Evolutionary conservation across 2,888 invertebrate genomes (phyloP), one percentile per base, ranked within the genome.

Genomic region (Cosmia pyralina): DNA sequence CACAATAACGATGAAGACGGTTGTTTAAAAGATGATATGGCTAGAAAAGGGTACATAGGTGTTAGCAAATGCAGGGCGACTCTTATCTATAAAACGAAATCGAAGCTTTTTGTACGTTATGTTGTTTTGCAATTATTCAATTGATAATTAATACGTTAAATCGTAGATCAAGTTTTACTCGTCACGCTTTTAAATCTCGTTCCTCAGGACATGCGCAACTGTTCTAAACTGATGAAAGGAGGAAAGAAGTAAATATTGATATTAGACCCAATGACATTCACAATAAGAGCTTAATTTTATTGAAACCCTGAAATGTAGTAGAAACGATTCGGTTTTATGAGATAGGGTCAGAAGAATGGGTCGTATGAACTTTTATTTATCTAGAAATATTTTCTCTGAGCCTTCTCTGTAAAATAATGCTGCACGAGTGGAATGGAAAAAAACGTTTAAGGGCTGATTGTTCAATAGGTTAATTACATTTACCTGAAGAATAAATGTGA

Each of bases 271-370:
- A 86, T 84, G 79, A 71, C 72, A 72, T 85, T 86, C 70, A 83
- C 72, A 87, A 90, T 89, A 90, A 69, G 72, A 73, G 79, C 78
- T 88, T 78, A 85, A 86, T 87, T 89, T 84, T 81, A 85, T 83
- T 86, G 81, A 59, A 67, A 67, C 63, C 77, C 76, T 69, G 72
- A 77, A 84, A 84, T 76, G 69, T 48, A 76, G 73, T 68, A 75
- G 76, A 76, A 85, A 78, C 76, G 63, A 77, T 86, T 79, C 69
- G 80, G 72, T 87, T 87, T 84, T 85, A 87, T 86, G 85, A 87
- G 88, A 87, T 84, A 79, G 80, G 71, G 78, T 71, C 65, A 79
- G 79, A 79, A 79, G 77, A 85, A 85, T 79, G 77, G 62, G 72
- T 71, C n/a, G 64, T 70, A 78, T 82, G 81, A 74, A 67, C 72